Evolutionary conservation across 2,113 vertebrate species (phyloP).

Genomic region (Todiramphus chloris): DNA sequence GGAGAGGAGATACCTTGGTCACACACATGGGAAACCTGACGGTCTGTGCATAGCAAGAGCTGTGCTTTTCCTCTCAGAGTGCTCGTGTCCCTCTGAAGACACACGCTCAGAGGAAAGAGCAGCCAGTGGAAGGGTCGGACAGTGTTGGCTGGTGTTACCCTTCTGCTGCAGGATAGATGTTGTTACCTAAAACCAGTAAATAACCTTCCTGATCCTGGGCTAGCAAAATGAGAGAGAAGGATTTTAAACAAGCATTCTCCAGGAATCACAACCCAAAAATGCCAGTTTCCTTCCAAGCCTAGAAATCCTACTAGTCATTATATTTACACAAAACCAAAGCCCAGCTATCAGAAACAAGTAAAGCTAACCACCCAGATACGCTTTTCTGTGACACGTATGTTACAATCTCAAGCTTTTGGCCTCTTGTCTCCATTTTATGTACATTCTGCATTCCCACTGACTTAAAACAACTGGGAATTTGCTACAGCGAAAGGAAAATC

Average conservation of each 20-base stretch:
- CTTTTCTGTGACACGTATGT: not conserved
- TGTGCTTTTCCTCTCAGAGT: not conserved
- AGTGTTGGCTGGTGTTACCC: not conserved
- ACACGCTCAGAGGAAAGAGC: not conserved
- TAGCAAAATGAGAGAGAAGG: not conserved
- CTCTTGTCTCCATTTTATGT: not conserved
- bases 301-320: not conserved
- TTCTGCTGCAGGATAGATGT: not conserved
- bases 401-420: not conserved
- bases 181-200: not conserved
- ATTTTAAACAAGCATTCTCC: not conserved
- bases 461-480: not conserved
- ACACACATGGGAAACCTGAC: not conserved
- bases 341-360: not conserved
- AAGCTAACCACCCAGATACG: not conserved
- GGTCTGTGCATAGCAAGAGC: rapidly evolving
- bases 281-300: not conserved
- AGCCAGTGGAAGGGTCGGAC: not conserved
- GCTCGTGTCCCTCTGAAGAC: not conserved
- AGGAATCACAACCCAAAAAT: not conserved
- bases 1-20: not conserved
- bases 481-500: not conserved
- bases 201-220: not conserved
- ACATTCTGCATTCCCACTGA: not conserved
- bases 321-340: not conserved